A percentile compares a stretch with the other conserved stretches of the same genome.
Conservation (phyloP, 2,113 vertebrate genomes). For the Ictalurus punctatus region DNA sequence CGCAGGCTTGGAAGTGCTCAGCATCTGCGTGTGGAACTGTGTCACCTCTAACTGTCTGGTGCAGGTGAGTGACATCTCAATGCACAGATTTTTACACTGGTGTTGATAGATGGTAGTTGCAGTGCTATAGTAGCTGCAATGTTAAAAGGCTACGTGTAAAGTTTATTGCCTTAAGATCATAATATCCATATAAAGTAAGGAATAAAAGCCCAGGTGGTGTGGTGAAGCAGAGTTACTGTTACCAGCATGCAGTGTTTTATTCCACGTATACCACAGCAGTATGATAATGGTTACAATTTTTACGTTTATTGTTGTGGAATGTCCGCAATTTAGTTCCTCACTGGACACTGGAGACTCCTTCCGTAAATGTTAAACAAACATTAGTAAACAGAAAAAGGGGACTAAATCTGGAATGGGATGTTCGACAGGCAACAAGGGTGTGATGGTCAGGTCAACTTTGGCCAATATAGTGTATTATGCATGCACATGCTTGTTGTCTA, state of each 20-base stretch:
- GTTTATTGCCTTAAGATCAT: neutral
- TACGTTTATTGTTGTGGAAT: neutral
- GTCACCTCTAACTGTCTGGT: neutral
- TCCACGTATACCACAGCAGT: neutral
- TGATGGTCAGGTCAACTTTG: no score
- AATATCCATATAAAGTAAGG: neutral
- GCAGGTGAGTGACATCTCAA: neutral
- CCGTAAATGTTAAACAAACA: no score
- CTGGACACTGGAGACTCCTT: neutral
- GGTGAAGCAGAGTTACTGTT: neutral
- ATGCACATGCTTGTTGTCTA: no score
- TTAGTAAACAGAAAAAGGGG: no score
- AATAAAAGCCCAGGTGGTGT: neutral
- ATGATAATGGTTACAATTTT: neutral
- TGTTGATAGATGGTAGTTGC: neutral
- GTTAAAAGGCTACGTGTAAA: neutral
- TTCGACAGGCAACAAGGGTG: no score
- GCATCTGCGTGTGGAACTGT: neutral
- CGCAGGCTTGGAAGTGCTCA: neutral
- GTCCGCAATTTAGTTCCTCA: neutral
- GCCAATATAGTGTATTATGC: no score
- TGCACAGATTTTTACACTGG: neutral
- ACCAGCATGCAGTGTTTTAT: neutral
- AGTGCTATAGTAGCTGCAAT: neutral
- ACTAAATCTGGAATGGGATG: no score